A percentile compares a stretch with the other conserved stretches of the same genome.
phyloP scores from a whole-genome alignment of 2,113 vertebrate species.

The Boulengeromyrus knoepffleri region DNA sequence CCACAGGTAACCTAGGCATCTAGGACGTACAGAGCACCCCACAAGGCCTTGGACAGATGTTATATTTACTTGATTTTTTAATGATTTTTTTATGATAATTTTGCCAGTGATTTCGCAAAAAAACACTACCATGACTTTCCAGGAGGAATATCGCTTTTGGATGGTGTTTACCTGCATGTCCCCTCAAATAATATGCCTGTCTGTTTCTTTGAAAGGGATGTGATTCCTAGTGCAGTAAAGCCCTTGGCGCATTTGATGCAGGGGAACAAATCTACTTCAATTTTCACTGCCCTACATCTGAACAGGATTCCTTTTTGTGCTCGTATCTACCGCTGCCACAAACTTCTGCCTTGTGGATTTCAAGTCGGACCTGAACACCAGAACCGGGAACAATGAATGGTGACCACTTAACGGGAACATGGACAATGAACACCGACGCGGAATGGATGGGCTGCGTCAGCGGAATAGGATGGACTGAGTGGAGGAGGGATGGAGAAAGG shows the following conservation, averaged over 20 bases:
- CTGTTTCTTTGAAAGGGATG: constrained; percentile 33
- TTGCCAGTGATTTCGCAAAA: background rate
- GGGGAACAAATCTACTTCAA: background rate
- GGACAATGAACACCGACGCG: background rate
- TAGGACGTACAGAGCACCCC: background rate
- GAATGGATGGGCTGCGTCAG: background rate
- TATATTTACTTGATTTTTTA: background rate
- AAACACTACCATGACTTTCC: background rate
- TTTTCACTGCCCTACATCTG: constrained; percentile 26
- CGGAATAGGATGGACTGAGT: background rate
- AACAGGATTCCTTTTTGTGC: background rate
- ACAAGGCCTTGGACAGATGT: background rate
- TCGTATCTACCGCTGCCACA: background rate
- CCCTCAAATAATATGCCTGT: constrained; percentile 27
- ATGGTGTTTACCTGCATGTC: constrained; percentile 6
- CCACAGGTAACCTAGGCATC: background rate
- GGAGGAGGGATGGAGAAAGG: background rate
- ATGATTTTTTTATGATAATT: background rate
- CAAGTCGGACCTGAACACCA: background rate
- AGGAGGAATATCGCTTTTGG: constrained; percentile 40
- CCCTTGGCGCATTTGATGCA: constrained; percentile 1
- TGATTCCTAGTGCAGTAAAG: constrained; percentile 38
- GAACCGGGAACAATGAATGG: background rate
- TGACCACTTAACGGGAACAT: background rate
- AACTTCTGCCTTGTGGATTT: background rate